These are phyloP conservation scores for Spicauda simplicius DNA, from an alignment of 2,888 invertebrate genomes.

Conservation along the genomic window DNA sequence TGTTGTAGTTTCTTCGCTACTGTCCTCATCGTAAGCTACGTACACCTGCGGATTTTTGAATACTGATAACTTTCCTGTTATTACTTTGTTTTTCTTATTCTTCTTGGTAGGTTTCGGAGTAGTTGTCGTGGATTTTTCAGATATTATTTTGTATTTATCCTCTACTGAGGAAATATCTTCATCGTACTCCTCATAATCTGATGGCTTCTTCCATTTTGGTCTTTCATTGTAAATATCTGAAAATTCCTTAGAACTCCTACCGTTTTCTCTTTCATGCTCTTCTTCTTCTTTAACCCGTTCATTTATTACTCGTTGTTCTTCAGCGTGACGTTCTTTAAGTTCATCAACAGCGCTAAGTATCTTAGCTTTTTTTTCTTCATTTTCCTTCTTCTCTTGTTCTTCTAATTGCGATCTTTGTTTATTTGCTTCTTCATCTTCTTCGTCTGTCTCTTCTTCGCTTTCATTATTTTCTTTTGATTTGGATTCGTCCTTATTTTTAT, in stretches of 20 bases:
- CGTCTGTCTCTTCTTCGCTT: not conserved
- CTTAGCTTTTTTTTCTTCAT: constrained; percentile 66
- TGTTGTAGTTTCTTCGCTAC: constrained; percentile 47
- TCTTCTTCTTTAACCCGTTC: constrained; percentile 73
- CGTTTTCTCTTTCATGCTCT: constrained; percentile 59
- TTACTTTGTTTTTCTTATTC: constrained; percentile 48
- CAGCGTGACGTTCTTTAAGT: constrained; percentile 68
- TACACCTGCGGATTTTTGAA: constrained; percentile 70
- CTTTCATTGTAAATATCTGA: constrained; percentile 56
- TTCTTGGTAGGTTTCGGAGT: constrained; percentile 41
- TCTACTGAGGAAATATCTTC: constrained; percentile 49
- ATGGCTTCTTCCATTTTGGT: constrained; percentile 46
- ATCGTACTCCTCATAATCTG: constrained; percentile 70
- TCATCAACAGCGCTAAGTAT: constrained; percentile 72
- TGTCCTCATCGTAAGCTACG: constrained; percentile 59
- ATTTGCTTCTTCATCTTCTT: constrained; percentile 40
- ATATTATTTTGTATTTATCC: constrained; percentile 61
- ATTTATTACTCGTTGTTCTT: constrained; percentile 67
- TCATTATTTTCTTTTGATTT: constrained; percentile 36
- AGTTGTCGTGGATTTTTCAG: constrained; percentile 45
- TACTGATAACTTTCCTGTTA: constrained; percentile 64
- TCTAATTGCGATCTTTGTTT: constrained; percentile 36
- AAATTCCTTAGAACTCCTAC: constrained; percentile 42
- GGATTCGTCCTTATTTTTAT: constrained; percentile 34
- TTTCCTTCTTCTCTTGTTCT: constrained; percentile 61